Conservation (phyloP, 2,797 vertebrate genomes). For the Peromyscus attwateri region DNA sequence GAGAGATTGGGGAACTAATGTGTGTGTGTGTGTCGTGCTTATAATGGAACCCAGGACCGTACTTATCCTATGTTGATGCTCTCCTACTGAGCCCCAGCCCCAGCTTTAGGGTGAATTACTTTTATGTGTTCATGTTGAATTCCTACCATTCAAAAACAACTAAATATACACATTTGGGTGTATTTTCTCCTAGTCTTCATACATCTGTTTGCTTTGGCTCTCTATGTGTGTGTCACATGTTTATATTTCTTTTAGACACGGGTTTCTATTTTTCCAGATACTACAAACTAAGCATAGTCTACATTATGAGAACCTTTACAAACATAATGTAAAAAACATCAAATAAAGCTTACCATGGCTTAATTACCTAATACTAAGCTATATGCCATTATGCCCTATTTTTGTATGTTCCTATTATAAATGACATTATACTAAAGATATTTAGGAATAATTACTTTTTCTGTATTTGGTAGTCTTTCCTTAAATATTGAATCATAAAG, state of each 20-base stretch:
- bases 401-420: conserved; percentile 31
- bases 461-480: conserved; percentile 28
- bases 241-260: conserved; percentile 37
- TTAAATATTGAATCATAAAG: conserved; percentile 46
- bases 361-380: conserved; percentile 46
- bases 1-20: not conserved
- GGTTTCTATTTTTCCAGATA: conserved; percentile 32
- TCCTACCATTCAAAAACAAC: conserved; percentile 2
- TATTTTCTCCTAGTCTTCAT: conserved; percentile 53
- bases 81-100: not conserved
- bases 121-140: conserved; percentile 53
- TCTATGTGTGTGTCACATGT: not conserved
- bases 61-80: not conserved
- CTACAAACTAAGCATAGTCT: conserved; percentile 31
- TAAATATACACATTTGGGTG: conserved; percentile 12
- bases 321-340: conserved; percentile 51
- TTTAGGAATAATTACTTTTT: conserved; percentile 61
- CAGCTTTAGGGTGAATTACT: conserved; percentile 2
- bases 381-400: not conserved
- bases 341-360: conserved; percentile 44
- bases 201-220: not conserved
- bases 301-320: conserved; percentile 3
- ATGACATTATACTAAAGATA: conserved; percentile 37
- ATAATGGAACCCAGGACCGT: not conserved
- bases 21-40: not conserved